Evolutionary conservation across 2,888 invertebrate species (phyloP).

Genomic region (Xestia c-nigrum): DNA sequence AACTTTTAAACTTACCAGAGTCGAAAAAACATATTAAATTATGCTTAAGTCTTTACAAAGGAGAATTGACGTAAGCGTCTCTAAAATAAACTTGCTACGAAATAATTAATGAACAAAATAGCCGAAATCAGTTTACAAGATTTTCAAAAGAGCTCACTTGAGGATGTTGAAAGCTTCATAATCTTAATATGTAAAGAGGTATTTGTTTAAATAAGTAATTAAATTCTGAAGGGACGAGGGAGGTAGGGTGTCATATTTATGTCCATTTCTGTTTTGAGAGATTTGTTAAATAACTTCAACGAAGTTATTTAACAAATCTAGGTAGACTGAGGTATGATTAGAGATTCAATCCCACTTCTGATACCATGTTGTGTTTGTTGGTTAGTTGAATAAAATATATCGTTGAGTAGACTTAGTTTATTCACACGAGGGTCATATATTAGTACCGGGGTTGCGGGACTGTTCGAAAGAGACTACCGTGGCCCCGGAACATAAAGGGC

Average conservation of each 20-base stretch:
- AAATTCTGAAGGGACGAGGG: not conserved
- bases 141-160: constrained; percentile 45
- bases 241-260: not conserved
- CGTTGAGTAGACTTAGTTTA: too few relatives aligned
- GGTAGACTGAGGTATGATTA: not conserved
- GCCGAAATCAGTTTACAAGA: constrained; percentile 57
- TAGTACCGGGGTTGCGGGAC: too few relatives aligned
- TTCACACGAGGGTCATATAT: too few relatives aligned
- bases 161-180: constrained; percentile 43
- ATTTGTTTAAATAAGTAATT: constrained; percentile 61
- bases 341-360: too few relatives aligned
- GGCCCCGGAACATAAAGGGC: too few relatives aligned
- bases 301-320: too few relatives aligned
- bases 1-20: not conserved
- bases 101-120: constrained; percentile 59
- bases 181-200: constrained; percentile 59
- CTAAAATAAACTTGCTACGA: constrained; percentile 45
- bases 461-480: too few relatives aligned
- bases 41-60: constrained; percentile 26
- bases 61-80: constrained; percentile 32
- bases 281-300: not conserved
- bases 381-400: too few relatives aligned
- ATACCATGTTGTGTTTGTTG: too few relatives aligned
- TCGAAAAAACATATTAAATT: constrained; percentile 10
- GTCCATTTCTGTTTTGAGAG: not conserved